Conservation (phyloP, 2,797 vertebrate genomes). For the Catharus ustulatus region DNA sequence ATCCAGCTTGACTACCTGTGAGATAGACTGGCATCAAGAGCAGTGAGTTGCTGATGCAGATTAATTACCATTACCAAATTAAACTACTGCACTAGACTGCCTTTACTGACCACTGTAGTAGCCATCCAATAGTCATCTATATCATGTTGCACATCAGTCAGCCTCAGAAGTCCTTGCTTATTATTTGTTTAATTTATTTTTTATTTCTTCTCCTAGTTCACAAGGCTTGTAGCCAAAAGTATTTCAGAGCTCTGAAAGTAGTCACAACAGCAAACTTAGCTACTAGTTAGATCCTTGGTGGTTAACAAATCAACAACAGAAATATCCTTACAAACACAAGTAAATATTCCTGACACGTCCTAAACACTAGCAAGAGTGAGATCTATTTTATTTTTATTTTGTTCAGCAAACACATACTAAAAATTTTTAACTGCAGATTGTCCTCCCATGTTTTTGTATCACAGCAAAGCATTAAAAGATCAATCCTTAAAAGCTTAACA, state of each 20-base stretch:
- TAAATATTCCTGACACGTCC: background rate
- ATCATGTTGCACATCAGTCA: background rate
- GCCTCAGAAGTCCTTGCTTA: background rate
- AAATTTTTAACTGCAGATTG: background rate
- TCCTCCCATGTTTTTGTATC: background rate
- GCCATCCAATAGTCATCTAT: background rate
- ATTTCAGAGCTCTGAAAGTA: background rate
- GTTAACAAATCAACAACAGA: background rate
- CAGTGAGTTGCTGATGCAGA: fast-evolving
- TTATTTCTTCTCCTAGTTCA: background rate
- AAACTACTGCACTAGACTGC: background rate
- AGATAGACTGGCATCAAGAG: background rate
- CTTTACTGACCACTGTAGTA: background rate
- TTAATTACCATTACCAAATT: background rate
- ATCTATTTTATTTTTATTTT: background rate
- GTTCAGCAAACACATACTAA: background rate
- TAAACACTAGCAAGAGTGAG: background rate
- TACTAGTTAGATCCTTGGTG: background rate
- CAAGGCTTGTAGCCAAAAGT: background rate
- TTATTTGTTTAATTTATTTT: background rate
- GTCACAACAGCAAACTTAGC: background rate
- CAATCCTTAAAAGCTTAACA: conserved; percentile 39
- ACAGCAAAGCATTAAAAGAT: conserved; percentile 49
- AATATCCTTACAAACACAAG: background rate
- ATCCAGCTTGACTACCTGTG: background rate